These are phyloP conservation scores for Lepus timidus DNA, from an alignment of 2,113 vertebrate species.

Conservation along the genomic window DNA sequence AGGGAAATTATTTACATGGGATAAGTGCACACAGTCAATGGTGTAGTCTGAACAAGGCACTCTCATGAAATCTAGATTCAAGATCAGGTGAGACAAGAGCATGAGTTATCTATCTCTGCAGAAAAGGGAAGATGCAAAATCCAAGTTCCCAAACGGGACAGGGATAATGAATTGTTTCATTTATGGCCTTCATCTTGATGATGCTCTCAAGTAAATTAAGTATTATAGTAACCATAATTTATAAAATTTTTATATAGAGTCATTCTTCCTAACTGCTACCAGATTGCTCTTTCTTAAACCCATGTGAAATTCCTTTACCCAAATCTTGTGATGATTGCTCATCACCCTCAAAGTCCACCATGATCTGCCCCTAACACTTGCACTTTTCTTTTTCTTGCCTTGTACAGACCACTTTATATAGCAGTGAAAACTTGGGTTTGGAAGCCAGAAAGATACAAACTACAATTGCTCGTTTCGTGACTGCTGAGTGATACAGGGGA, in stretches of 20 bases:
- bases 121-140: slow-evolving; percentile 8
- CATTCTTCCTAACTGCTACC: slow-evolving; percentile 8
- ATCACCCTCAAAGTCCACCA: neutral
- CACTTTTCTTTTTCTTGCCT: neutral
- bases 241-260: slow-evolving; percentile 23
- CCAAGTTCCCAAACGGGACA: neutral
- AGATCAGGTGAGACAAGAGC: neutral
- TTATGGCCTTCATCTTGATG: neutral
- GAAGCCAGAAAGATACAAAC: neutral
- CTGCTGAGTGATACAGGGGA: neutral
- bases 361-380: neutral
- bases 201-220: slow-evolving; percentile 42
- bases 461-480: neutral
- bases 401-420: neutral
- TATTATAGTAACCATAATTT: neutral
- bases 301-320: neutral
- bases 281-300: slow-evolving; percentile 30
- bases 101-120: neutral
- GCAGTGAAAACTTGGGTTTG: neutral
- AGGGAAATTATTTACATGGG: slow-evolving; percentile 13
- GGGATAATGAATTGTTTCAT: neutral
- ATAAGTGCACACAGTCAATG: neutral
- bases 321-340: neutral
- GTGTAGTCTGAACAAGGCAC: neutral
- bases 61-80: neutral